Base-by-base conservation (phyloP, 1,140 invertebrate genomes). In the Potamilus streckersoni region DNA sequence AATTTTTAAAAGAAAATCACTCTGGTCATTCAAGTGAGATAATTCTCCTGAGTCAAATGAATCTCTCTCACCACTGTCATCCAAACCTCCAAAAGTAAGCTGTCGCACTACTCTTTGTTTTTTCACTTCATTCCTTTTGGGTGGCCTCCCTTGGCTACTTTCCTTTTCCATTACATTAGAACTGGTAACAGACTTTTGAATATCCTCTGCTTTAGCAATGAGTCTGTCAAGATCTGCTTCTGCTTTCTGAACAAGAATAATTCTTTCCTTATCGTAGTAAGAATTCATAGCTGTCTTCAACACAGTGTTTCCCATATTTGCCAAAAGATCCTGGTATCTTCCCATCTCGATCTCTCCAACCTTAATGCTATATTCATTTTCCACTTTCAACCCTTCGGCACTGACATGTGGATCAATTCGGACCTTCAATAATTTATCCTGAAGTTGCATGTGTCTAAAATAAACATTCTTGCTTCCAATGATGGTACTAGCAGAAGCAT, bases 241-340 rank as follows among this genome's bases (percentile, higher is more conserved):
- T 17, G 68, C 71, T 57, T 67, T 56, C 11, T 78, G 31, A 8
- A 76, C 74, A 8, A 81, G 72, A 1, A 69, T 73, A 17, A 80
- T 55, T 57, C 82, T 72, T 61, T 82, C 80, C 61, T 76, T 74
- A 69, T 83, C 78, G 62, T 79, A 83, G 59, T 80, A 78, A 12
- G 61, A 31, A 66, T 83, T 82, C 19, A 82, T 70, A 14, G 76
- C 67, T 4, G 69, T 60, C 59, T 80, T 83, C 38, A 49, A 5
- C 14, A 67, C 61, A 16, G 73, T 38, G 8, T 68, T 62, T 27
- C 71, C 59, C 20, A 74, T 66, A 57, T 76, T 80, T n/a, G 72
- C 74, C 31, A 71, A 19, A 4, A 83, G 79, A 11, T 80, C 80
- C 61, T 71, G 69, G 71, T 82, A 83, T 0, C 82, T 63, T 23